Conservation (phyloP, 92 coral and sea anemone species). For the Zoanthus sociatus region DNA sequence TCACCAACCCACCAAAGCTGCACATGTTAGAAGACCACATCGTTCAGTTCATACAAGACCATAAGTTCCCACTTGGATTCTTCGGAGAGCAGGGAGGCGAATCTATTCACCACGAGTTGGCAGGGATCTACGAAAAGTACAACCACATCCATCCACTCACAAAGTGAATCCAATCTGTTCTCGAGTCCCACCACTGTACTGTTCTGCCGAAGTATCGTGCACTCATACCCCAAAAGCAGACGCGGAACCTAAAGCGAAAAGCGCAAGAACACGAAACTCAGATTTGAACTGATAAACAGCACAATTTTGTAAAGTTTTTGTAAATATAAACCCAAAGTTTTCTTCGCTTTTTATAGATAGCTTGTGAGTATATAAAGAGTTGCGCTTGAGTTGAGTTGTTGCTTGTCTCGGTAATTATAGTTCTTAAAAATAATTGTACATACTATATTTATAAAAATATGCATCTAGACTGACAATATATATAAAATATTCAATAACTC, state of each 20-base stretch:
- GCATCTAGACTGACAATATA: conserved; percentile 13
- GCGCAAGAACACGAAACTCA: background rate
- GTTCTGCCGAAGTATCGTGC: conserved; percentile 12
- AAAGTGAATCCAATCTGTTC: conserved; percentile 13
- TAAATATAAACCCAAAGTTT: background rate
- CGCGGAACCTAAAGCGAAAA: background rate
- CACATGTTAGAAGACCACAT: conserved; percentile 29
- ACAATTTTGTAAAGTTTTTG: conserved; percentile 8
- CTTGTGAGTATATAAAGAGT: conserved; percentile 15
- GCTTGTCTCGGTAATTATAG: conserved; percentile 17
- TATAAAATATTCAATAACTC: background rate
- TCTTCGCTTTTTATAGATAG: conserved; percentile 8
- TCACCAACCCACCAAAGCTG: conserved; percentile 19
- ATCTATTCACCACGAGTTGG: conserved; percentile 17
- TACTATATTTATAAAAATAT: conserved; percentile 6
- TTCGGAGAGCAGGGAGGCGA: conserved; percentile 24
- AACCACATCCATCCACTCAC: conserved; percentile 30
- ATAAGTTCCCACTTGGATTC: conserved; percentile 26
- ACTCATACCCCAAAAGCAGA: background rate
- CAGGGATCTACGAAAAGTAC: background rate
- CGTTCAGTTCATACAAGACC: conserved; percentile 3
- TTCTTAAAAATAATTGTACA: conserved; percentile 1
- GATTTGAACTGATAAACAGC: conserved; percentile 1
- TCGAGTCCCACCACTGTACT: conserved; percentile 11
- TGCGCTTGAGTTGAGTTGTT: conserved; percentile 6